Percentiles rank a stretch among this genome's conserved stretches.
These are phyloP conservation scores for Pomatostomus ruficeps DNA, from an alignment of 2,113 vertebrate genomes.

Conservation along the genomic window DNA sequence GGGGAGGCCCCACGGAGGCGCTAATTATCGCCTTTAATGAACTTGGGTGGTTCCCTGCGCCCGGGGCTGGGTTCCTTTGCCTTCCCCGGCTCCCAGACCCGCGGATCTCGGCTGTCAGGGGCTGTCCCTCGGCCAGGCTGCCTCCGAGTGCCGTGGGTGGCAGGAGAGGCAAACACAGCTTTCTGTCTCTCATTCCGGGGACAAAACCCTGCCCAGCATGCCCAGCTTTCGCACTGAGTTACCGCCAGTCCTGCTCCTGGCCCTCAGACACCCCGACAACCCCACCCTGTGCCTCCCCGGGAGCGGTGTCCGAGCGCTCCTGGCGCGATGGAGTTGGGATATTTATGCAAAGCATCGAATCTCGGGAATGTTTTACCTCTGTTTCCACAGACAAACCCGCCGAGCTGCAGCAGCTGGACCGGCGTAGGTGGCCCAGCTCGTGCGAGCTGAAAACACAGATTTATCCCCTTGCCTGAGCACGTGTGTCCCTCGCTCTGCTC, in stretches of 20 bases:
- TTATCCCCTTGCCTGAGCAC: background rate
- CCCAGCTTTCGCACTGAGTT: background rate
- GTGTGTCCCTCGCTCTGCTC: background rate
- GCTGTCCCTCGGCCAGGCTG: background rate
- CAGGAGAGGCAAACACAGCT: background rate
- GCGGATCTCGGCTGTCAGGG: background rate
- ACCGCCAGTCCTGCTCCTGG: background rate
- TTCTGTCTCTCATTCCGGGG: background rate
- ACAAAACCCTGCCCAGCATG: background rate
- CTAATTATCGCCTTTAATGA: background rate
- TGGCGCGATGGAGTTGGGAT: background rate
- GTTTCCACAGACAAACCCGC: background rate
- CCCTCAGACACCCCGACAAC: background rate
- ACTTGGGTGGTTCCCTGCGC: background rate
- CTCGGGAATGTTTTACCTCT: background rate
- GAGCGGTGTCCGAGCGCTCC: rapidly evolving
- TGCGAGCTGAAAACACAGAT: background rate
- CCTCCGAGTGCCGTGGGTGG: background rate
- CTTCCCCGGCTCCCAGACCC: background rate
- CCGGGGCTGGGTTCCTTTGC: background rate
- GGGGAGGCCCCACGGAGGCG: background rate
- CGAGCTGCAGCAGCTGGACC: background rate
- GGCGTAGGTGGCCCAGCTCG: background rate
- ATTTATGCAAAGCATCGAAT: background rate
- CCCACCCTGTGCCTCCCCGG: background rate